A percentile compares a stretch with the other conserved stretches of the same genome.
These are phyloP conservation scores for Molorchus minor DNA, from an alignment of 2,888 invertebrate species.

Conservation along the genomic window DNA sequence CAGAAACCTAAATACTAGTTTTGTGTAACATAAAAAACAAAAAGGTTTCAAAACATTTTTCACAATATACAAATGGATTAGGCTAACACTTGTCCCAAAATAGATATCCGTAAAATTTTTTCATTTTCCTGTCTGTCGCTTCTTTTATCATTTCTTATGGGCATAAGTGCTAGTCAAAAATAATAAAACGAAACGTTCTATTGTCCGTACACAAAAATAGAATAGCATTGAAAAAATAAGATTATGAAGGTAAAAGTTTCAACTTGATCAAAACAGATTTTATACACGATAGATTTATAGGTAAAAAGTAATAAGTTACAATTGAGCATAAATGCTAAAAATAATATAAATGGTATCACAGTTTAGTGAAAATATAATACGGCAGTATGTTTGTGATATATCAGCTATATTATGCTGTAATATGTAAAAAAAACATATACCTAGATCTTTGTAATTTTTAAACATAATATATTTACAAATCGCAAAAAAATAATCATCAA, in stretches of 20 bases:
- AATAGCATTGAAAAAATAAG: slow-evolving; percentile 23
- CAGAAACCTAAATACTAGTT: slow-evolving; percentile 27
- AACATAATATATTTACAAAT: too few relatives aligned
- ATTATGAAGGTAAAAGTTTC: slow-evolving; percentile 20
- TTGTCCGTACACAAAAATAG: slow-evolving; percentile 27
- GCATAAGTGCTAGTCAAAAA: too few relatives aligned
- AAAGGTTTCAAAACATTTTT: too few relatives aligned
- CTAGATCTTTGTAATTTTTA: too few relatives aligned
- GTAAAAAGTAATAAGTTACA: slow-evolving; percentile 51
- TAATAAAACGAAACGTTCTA: not conserved
- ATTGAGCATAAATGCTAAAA: slow-evolving; percentile 59
- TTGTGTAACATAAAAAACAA: slow-evolving; percentile 21
- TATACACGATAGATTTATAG: slow-evolving; percentile 4
- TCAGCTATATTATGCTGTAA: slow-evolving; percentile 15
- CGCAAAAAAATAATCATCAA: too few relatives aligned
- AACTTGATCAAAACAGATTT: slow-evolving; percentile 16
- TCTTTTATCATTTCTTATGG: slow-evolving; percentile 3
- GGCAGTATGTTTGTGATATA: slow-evolving; percentile 33
- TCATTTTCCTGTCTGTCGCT: slow-evolving; percentile 5
- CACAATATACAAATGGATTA: too few relatives aligned
- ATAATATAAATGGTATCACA: slow-evolving; percentile 62
- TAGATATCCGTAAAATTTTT: too few relatives aligned
- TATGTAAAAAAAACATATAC: not conserved
- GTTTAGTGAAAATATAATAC: slow-evolving; percentile 59
- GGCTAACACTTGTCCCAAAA: too few relatives aligned